Conservation (phyloP, 2,797 vertebrate species). For the Hafferia zeledoni region DNA sequence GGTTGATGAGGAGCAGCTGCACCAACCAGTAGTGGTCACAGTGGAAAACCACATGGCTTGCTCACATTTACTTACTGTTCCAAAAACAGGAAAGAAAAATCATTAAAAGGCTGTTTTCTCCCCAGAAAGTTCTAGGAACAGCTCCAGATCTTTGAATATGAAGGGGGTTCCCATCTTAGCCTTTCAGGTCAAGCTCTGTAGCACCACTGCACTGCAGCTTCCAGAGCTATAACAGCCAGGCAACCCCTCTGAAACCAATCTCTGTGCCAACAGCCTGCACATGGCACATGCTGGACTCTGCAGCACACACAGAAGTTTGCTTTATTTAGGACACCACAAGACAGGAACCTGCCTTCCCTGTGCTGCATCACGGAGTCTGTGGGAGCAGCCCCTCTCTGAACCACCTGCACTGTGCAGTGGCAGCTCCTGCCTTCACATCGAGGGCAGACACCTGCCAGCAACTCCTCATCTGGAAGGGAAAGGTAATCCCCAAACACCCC, state of each 20-base stretch:
- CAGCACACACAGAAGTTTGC: not conserved
- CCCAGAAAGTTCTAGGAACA: not conserved
- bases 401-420: rapidly evolving
- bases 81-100: not conserved
- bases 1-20: not conserved
- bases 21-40: not conserved
- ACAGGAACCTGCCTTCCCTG: not conserved
- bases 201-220: not conserved
- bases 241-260: not conserved
- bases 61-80: not conserved
- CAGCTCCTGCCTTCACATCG: not conserved
- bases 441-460: rapidly evolving
- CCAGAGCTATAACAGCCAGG: not conserved
- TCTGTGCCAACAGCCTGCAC: not conserved
- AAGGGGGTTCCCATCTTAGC: not conserved
- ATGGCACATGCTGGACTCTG: not conserved
- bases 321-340: not conserved
- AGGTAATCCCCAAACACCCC: not conserved
- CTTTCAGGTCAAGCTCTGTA: not conserved
- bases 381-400: not conserved
- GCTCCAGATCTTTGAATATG: not conserved
- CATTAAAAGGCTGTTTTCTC: not conserved
- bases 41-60: not conserved
- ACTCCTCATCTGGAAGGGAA: not conserved
- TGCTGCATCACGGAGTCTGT: not conserved